Evolutionary conservation across 2,113 vertebrate species (phyloP).

Genomic region (Chascanopsetta lugubris): DNA sequence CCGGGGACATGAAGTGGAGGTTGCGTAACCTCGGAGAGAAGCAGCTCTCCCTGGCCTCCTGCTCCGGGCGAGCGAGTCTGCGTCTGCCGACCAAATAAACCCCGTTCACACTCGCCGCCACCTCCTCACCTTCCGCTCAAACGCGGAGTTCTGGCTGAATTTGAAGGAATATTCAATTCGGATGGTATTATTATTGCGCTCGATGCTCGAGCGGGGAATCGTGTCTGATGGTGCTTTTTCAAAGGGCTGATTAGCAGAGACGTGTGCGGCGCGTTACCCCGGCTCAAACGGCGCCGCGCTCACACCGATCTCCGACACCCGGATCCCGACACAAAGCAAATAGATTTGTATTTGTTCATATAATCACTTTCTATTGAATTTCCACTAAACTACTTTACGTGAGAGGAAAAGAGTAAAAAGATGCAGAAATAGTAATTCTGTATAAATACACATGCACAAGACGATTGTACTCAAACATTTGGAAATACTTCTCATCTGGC

Average conservation of each 20-base stretch:
- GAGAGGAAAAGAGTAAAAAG: constrained; percentile 6
- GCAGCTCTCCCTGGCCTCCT: not conserved
- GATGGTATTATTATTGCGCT: too few relatives aligned
- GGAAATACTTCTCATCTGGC: not conserved
- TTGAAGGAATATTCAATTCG: constrained; percentile 10
- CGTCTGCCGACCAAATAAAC: not conserved
- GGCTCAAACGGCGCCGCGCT: constrained; percentile 8
- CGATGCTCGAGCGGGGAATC: too few relatives aligned
- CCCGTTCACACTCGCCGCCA: not conserved
- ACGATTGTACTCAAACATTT: not conserved
- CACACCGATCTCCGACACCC: constrained; percentile 1
- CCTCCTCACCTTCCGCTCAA: constrained; percentile 12
- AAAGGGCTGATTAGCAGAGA: constrained; percentile 41
- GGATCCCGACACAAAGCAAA: not conserved
- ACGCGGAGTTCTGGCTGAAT: not conserved
- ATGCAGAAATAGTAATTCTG: constrained; percentile 2
- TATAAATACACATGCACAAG: constrained; percentile 4
- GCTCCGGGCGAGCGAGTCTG: constrained; percentile 20
- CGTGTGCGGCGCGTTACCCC: constrained; percentile 26
- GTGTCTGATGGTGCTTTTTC: not conserved
- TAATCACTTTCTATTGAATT: not conserved
- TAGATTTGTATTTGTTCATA: not conserved
- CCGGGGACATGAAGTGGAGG: constrained; percentile 13
- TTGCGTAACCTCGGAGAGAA: constrained; percentile 16
- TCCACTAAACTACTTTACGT: not conserved